phyloP scores from a whole-genome alignment of 2,113 vertebrate genomes.

The Neoarius graeffei region DNA sequence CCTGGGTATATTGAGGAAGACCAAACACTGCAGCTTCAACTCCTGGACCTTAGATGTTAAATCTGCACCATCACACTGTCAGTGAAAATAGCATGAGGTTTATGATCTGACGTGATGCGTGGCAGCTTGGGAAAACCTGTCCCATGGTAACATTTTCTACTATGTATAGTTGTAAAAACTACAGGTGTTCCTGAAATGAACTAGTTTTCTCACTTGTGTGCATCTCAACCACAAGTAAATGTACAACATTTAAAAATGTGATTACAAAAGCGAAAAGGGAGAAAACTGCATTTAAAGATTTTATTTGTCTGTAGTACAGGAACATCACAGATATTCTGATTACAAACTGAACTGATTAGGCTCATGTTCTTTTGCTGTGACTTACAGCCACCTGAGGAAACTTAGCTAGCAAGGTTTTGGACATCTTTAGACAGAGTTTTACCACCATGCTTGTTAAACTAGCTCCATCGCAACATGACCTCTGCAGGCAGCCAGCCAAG shows the following conservation, averaged over 20 bases:
- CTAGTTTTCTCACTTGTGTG: background rate
- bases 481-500: constrained; percentile 1
- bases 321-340: background rate
- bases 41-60: constrained; percentile 94
- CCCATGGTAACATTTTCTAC: background rate
- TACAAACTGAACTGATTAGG: no score
- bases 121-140: background rate
- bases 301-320: background rate
- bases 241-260: background rate
- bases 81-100: background rate
- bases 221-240: background rate
- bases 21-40: constrained; percentile 91
- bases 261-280: background rate
- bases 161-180: background rate
- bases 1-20: constrained; percentile 98
- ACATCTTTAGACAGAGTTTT: background rate
- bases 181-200: background rate
- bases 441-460: background rate
- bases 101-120: background rate
- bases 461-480: background rate
- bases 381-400: background rate
- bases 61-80: constrained; percentile 89
- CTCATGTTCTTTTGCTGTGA: no score
- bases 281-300: background rate
- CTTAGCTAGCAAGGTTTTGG: background rate